phyloP scores from a whole-genome alignment of 2,113 vertebrate species.

The Chloropsis hardwickii region DNA sequence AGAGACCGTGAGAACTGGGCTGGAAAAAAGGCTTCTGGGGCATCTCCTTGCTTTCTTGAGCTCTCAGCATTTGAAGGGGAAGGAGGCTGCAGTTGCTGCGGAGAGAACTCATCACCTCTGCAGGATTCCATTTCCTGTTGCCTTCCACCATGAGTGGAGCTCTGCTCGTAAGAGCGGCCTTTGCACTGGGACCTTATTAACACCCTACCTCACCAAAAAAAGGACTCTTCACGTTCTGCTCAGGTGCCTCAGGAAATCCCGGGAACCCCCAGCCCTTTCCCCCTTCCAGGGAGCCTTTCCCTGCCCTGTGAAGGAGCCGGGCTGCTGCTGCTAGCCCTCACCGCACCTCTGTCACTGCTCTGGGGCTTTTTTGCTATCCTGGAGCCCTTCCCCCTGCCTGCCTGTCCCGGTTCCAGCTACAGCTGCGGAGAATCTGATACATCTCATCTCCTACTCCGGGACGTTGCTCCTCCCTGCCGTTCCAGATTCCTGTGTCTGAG shows the following conservation, averaged over 20 bases:
- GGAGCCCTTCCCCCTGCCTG: too few relatives aligned
- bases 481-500: too few relatives aligned
- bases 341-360: fast-evolving
- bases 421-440: too few relatives aligned
- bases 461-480: background rate
- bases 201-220: background rate
- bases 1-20: fast-evolving
- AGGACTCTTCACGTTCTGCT: background rate
- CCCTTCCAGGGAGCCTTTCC: background rate
- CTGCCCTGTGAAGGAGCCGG: fast-evolving
- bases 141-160: too few relatives aligned
- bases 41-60: background rate
- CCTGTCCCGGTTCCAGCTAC: background rate
- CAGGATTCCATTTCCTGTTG: background rate
- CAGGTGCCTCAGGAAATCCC: background rate
- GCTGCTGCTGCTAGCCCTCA: background rate
- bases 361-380: background rate
- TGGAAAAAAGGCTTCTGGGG: background rate
- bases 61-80: fast-evolving
- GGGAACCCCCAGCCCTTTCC: background rate
- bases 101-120: fast-evolving
- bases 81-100: background rate
- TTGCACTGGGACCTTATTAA: background rate
- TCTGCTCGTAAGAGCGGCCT: background rate
- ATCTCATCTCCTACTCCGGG: fast-evolving